Evolutionary conservation across 2,888 invertebrate species (phyloP).

Genomic region (Tiliacea citrago): DNA sequence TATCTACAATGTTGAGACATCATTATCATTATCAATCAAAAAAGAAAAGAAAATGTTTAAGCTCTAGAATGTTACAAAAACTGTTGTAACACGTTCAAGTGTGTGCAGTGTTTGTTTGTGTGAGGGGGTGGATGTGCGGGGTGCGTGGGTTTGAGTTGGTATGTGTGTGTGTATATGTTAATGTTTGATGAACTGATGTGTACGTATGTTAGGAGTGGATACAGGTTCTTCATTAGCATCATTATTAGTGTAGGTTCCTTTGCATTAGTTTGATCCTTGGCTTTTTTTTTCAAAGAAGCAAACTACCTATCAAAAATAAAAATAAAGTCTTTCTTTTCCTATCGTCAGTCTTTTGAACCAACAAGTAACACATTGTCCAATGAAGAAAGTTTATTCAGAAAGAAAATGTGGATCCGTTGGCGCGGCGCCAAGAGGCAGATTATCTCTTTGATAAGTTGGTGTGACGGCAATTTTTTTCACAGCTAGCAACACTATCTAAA

Average conservation of each 20-base stretch:
- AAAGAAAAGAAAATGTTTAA: too few relatives aligned
- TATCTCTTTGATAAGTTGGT: constrained; percentile 54
- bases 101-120: too few relatives aligned
- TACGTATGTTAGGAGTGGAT: too few relatives aligned
- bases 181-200: too few relatives aligned
- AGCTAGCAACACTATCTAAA: constrained; percentile 38
- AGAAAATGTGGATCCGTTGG: constrained; percentile 54
- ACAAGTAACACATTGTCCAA: constrained; percentile 50
- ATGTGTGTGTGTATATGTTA: too few relatives aligned
- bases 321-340: constrained; percentile 31
- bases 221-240: too few relatives aligned
- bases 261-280: neutral
- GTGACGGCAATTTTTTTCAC: constrained; percentile 39
- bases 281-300: neutral
- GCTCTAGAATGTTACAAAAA: too few relatives aligned
- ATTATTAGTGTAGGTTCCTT: neutral
- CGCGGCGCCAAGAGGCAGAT: constrained; percentile 52
- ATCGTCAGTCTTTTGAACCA: constrained; percentile 29
- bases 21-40: too few relatives aligned
- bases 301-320: constrained; percentile 4
- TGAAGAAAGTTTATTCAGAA: constrained; percentile 54
- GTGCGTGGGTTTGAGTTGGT: too few relatives aligned
- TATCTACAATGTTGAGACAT: too few relatives aligned
- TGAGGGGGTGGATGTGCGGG: too few relatives aligned
- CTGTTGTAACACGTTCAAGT: too few relatives aligned